These are phyloP conservation scores for Plotosus lineatus DNA, from an alignment of 2,113 vertebrate species.

Conservation along the genomic window DNA sequence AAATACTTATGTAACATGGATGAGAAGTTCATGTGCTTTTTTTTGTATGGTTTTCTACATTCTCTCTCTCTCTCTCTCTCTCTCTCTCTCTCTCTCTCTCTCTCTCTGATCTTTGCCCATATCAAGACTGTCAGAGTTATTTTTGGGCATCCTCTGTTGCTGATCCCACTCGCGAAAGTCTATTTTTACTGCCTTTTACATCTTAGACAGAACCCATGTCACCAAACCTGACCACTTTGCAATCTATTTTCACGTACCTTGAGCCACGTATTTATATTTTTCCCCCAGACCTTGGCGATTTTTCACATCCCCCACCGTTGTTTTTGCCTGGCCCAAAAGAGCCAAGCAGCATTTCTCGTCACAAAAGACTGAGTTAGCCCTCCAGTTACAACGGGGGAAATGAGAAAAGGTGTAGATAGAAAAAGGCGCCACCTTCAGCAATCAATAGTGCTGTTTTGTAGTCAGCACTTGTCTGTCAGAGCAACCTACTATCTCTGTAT, in stretches of 20 bases:
- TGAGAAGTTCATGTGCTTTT: not conserved
- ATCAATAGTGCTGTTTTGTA: constrained; percentile 56
- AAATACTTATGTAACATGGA: not conserved
- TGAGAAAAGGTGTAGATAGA: constrained; percentile 52
- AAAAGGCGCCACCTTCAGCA: constrained; percentile 50
- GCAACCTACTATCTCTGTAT: constrained; percentile 26
- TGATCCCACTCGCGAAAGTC: constrained; percentile 1
- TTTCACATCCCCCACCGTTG: constrained; percentile 43
- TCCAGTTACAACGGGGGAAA: constrained; percentile 50
- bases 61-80: not conserved
- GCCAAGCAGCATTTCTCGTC: constrained; percentile 59
- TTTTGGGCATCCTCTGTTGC: constrained; percentile 6
- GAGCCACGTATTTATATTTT: constrained; percentile 54
- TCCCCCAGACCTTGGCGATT: constrained; percentile 52
- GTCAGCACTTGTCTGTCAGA: constrained; percentile 35
- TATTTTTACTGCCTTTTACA: constrained; percentile 20
- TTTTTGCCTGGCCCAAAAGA: constrained; percentile 53
- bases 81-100: not conserved
- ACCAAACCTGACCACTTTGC: constrained; percentile 58
- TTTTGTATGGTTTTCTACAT: not conserved
- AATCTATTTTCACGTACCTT: constrained; percentile 57
- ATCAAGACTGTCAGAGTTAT: constrained; percentile 10
- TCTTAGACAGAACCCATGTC: constrained; percentile 24
- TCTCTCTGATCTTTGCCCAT: not conserved
- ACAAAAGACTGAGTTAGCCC: constrained; percentile 58